Conservation (phyloP, 2,888 invertebrate species). For the Dinocampus coccinellae region DNA sequence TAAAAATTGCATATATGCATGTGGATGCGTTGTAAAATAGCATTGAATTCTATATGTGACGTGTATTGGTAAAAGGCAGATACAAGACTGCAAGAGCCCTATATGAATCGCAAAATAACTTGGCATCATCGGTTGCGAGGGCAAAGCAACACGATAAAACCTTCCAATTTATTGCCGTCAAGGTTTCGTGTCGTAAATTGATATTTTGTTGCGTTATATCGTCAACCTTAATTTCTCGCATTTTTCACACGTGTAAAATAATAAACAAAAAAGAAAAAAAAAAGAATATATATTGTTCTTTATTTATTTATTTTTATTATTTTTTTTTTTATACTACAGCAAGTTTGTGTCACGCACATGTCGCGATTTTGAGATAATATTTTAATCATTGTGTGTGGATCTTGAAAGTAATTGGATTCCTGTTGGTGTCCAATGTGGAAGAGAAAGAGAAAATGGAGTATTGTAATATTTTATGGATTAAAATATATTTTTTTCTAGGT, state of each 20-base stretch:
- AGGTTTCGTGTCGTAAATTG: conserved; percentile 41
- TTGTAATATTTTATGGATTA: neutral
- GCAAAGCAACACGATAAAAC: conserved; percentile 34
- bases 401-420: conserved; percentile 3
- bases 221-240: conserved; percentile 20
- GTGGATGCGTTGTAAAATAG: conserved; percentile 22
- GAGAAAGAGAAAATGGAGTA: neutral
- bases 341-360: neutral
- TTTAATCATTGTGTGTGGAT: neutral
- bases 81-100: conserved; percentile 1
- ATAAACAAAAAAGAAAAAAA: neutral
- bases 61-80: neutral
- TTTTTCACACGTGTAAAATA: conserved; percentile 14
- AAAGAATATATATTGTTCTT: no score
- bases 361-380: neutral
- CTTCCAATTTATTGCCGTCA: conserved; percentile 44
- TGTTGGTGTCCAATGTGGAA: neutral
- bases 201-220: conserved; percentile 36
- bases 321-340: neutral
- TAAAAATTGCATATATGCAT: neutral
- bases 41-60: conserved; percentile 8
- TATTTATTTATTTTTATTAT: no score
- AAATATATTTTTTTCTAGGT: neutral
- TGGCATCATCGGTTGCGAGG: conserved; percentile 19
- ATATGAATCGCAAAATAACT: conserved; percentile 26